Evolutionary conservation across 1,140 invertebrate genomes (phyloP), one percentile per base, ranked within the genome.

Genomic region (Fragariocoptes setiger): DNA sequence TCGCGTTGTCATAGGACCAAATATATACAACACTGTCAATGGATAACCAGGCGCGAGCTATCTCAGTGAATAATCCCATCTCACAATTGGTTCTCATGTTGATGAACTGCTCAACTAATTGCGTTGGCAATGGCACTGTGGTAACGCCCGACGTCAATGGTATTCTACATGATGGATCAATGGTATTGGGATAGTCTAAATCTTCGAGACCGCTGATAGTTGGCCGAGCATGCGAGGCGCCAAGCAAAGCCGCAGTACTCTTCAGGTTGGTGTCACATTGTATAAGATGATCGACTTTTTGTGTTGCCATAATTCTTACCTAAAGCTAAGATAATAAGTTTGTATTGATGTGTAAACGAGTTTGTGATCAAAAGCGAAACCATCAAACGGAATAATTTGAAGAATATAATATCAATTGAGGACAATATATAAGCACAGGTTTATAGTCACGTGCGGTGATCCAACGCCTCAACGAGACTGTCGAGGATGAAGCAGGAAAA

Each of bases 1-100:
- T 48, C 70, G 70, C 73, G 65, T 79, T 70, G 58, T 83, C 76
- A 62, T 79, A 90, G 35, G 75, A 74, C 83, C 83, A 92, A 2
- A 94, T 67, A 63, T 90, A 97, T 48, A 99, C 78, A 62, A 92
- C 82, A 52, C 77, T 90, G 53, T 97, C 90, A 52, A 99, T 82
- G 19, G 83, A 80, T 16, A 97, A 57, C 85, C 86, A 99, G 0
- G 86, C 86, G 53, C 88, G 65, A 19, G 72, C 74, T 48, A 97
- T 88, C 55, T 88, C 82, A 42, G 83, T 74, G 62, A 95, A 90
- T 4, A 94, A 57, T 4, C 88, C 88, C 76, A 92, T 90, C 59
- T 77, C 70, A 54, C 78, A 88, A 53, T 86, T 78, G 49, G 74
- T 82, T 59, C 86, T 79, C 63, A 83, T 73, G 64, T 77, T 76